Conservation (phyloP, 1,140 invertebrate genomes). For the Spodoptera frugiperda region DNA sequence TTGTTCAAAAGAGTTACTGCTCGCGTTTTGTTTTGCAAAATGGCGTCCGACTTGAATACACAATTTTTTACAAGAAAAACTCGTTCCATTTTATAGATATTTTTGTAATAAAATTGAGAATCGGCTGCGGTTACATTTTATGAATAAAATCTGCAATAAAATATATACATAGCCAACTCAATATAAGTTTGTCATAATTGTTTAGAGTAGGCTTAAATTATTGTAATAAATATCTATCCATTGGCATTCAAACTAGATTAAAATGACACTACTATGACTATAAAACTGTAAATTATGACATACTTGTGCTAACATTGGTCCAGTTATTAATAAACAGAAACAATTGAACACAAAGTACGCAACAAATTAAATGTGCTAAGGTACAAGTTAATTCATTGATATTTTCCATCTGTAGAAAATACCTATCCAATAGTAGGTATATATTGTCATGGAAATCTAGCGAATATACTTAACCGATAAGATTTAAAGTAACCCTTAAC, state of each 20-base stretch:
- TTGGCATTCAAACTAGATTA: constrained; percentile 9
- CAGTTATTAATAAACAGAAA: constrained; percentile 1
- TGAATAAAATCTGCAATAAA: constrained; percentile 15
- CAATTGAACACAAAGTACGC: neutral
- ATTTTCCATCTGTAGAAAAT: too few species aligned
- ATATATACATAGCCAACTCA: neutral
- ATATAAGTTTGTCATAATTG: constrained; percentile 17
- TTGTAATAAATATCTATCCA: constrained; percentile 10
- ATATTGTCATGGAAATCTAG: too few species aligned
- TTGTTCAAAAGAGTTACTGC: constrained; percentile 30
- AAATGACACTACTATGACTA: constrained; percentile 3
- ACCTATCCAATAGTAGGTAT: too few species aligned
- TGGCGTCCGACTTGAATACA: neutral
- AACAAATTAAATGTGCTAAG: too few species aligned
- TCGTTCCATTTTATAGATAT: constrained; percentile 13
- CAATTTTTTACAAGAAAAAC: constrained; percentile 11
- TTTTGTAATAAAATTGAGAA: constrained; percentile 23
- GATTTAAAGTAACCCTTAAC: too few species aligned
- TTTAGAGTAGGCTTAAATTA: constrained; percentile 16
- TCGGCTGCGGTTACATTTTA: neutral
- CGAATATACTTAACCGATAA: too few species aligned
- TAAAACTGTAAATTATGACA: constrained; percentile 25
- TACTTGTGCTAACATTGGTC: constrained; percentile 10
- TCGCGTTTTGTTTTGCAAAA: constrained; percentile 15
- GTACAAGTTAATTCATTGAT: too few species aligned